Evolutionary conservation across 2,797 vertebrate species (phyloP).

Genomic region (Myiothlypis coronata): DNA sequence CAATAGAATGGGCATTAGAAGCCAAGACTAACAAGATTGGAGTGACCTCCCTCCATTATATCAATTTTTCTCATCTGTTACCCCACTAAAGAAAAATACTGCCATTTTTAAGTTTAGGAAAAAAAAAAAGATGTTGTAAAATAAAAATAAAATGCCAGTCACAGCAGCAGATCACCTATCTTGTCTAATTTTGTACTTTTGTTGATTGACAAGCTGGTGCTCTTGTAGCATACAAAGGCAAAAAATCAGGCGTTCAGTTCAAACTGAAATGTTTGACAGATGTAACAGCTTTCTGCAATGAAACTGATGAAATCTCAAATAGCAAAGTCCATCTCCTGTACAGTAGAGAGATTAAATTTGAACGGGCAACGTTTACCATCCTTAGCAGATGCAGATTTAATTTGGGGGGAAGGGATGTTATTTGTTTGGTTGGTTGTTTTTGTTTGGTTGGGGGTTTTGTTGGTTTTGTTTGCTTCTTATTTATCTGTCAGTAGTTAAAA

Average conservation of each 20-base stretch:
- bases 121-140: conserved; percentile 3
- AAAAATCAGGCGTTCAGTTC: conserved; percentile 46
- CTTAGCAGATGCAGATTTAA: conserved; percentile 24
- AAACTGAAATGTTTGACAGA: conserved; percentile 70
- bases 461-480: neutral
- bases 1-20: neutral
- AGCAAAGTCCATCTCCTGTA: conserved; percentile 41
- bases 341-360: conserved; percentile 41
- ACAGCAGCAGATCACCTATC: conserved; percentile 34
- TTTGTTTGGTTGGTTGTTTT: neutral
- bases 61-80: neutral
- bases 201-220: conserved; percentile 57
- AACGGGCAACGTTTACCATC: conserved; percentile 23
- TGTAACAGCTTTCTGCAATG: conserved; percentile 64
- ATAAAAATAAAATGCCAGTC: conserved; percentile 63
- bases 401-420: neutral
- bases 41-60: neutral
- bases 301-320: conserved; percentile 67
- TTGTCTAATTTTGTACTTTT: conserved; percentile 56
- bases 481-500: conserved; percentile 26
- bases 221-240: conserved; percentile 55
- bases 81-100: neutral
- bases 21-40: neutral
- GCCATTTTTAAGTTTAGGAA: conserved; percentile 30
- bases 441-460: neutral